phyloP scores from a whole-genome alignment of 2,888 invertebrate genomes.

The Automeris io region DNA sequence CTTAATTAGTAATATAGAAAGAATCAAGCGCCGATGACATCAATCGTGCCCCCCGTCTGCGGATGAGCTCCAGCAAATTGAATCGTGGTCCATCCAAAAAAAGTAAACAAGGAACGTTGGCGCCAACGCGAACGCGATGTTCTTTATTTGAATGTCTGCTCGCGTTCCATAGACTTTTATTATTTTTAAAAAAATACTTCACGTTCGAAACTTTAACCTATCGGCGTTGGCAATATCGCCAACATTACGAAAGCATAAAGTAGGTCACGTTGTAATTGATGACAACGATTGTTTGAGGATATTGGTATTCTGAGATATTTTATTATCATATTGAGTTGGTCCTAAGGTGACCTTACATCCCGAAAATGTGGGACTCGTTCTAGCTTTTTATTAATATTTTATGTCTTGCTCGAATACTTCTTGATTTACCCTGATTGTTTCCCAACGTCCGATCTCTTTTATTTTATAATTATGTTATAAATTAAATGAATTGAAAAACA shows the following conservation, averaged over 20 bases:
- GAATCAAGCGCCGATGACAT: conserved; percentile 29
- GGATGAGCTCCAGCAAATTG: conserved; percentile 63
- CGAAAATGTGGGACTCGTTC: too few relatives aligned
- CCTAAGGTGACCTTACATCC: too few relatives aligned
- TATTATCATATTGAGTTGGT: conserved; percentile 29
- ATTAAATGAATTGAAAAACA: too few relatives aligned
- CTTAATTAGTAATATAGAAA: conserved; percentile 24
- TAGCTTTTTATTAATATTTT: too few relatives aligned
- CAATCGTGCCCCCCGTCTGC: conserved; percentile 45
- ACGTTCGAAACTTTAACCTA: conserved; percentile 22
- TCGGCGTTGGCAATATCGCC: conserved; percentile 3
- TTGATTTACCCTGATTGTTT: too few relatives aligned
- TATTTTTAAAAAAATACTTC: conserved; percentile 27
- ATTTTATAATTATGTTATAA: too few relatives aligned
- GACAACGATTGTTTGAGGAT: conserved; percentile 12
- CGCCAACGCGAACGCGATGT: conserved; percentile 67
- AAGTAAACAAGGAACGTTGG: conserved; percentile 67
- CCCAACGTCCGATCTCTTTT: too few relatives aligned
- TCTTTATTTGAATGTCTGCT: conserved; percentile 65
- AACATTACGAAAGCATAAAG: conserved; percentile 10
- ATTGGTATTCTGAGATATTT: conserved; percentile 22
- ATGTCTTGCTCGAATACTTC: too few relatives aligned
- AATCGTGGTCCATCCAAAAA: conserved; percentile 63
- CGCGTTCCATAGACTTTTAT: conserved; percentile 31
- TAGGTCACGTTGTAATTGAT: conserved; percentile 21